phyloP scores from a whole-genome alignment of 1,140 invertebrate genomes.

The Octopus sinensis region DNA sequence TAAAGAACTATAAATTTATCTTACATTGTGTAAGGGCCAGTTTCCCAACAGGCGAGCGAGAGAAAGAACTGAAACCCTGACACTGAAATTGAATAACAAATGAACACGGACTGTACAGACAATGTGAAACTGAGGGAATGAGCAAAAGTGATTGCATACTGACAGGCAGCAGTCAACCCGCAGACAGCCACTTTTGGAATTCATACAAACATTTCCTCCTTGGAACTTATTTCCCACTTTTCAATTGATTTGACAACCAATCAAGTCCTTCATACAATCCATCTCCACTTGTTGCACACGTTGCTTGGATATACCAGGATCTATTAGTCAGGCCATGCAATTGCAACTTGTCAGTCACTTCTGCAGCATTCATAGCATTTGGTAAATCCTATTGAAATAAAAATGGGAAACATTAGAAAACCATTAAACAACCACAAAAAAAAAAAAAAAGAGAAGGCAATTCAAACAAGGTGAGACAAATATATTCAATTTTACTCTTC shows the following conservation, averaged over 20 bases:
- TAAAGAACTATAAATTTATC: constrained; percentile 5
- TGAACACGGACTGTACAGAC: constrained; percentile 9
- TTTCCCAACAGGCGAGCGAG: neutral
- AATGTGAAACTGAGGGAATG: constrained; percentile 11
- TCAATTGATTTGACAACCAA: constrained; percentile 84
- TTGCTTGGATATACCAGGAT: constrained; percentile 94
- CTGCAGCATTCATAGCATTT: constrained; percentile 96
- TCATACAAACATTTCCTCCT: neutral
- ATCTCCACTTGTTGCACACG: constrained; percentile 94
- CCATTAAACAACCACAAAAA: no score
- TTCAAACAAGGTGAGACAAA: no score
- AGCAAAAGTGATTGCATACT: constrained; percentile 3
- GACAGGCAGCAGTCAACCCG: neutral
- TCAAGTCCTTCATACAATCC: constrained; percentile 97
- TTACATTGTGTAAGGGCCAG: constrained; percentile 3
- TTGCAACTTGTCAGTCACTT: constrained; percentile 95
- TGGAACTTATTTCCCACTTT: constrained; percentile 34
- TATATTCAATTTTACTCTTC: no score
- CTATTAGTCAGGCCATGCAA: constrained; percentile 78
- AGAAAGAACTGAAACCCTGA: neutral
- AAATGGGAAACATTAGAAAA: no score
- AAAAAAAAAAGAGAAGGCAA: no score
- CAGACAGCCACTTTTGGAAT: constrained; percentile 9
- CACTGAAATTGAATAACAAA: constrained; percentile 8
- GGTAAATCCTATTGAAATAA: constrained; percentile 78